Evolutionary conservation across 2,113 vertebrate genomes (phyloP), one percentile per base, ranked within the genome.

Genomic region (Pachyramphus minor): DNA sequence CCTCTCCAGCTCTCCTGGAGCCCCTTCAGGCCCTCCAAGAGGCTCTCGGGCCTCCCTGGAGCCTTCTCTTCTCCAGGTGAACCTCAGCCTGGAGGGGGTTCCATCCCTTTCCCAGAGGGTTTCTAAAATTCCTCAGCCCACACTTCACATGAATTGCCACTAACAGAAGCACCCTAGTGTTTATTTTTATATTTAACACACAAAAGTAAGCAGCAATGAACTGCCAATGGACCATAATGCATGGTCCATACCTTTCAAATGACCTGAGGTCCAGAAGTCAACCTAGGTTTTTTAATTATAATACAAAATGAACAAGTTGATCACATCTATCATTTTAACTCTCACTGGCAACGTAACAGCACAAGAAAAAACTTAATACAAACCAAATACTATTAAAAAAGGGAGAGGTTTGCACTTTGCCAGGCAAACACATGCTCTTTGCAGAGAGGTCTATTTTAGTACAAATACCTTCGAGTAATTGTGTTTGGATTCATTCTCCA

Each of bases 381-480:
- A 67, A n/a, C 8, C 14, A 49, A 39, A 50, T 17, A 18, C 11
- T 59, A 37, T 10, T 27, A 11, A 21, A 55, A 78, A 30, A 35
- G 6, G 20, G 1, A 24, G 12, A 75, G 15, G 33, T 75, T 41
- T 76, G 28, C 28, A 41, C 11, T 22, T 33, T 24, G 30, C 20
- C 67, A 68, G 44, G n/a, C 64, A 76, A 69, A 80, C 3, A 25
- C 31, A 18, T 8, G 14, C 33, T 18, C 15, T 35, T 25, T 22
- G 25, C 35, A 80, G 44, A 45, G 18, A 24, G 4, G 4, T 14
- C 16, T 47, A 50, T 53, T 82, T 71, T 53, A 68, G 83, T 27
- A 41, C 21, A 42, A 66, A 91, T 77, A 99, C 99, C 99, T 99
- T 99, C 55, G 97, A 97, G 66, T 96, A 98, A 66, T 41, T 97